Evolutionary conservation across 64 coral and sea anemone species (phyloP).

Genomic region (Montipora foliosa): DNA sequence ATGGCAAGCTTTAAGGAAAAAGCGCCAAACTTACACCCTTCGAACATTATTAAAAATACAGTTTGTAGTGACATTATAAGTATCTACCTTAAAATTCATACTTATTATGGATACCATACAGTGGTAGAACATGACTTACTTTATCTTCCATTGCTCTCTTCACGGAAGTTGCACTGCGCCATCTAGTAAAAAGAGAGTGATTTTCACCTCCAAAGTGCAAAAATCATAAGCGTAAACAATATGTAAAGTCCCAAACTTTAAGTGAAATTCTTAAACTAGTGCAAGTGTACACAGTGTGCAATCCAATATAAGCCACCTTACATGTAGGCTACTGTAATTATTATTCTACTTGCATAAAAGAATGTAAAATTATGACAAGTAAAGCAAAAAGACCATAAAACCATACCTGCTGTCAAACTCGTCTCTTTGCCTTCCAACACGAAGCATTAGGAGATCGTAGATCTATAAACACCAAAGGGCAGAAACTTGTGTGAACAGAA

Average conservation of each 20-base stretch:
- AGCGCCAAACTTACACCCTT: not conserved
- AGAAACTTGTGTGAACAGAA: not conserved
- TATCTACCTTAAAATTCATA: too few relatives aligned
- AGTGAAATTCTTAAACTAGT: too few relatives aligned
- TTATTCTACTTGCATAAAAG: too few relatives aligned
- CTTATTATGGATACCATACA: not conserved
- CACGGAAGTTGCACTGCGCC: slow-evolving; percentile 79
- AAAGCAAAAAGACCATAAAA: not conserved
- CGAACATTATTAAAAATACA: too few relatives aligned
- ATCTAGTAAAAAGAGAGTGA: slow-evolving; percentile 20
- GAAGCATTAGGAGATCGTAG: slow-evolving; percentile 73
- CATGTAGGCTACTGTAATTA: too few relatives aligned
- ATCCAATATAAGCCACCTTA: too few relatives aligned
- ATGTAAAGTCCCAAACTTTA: too few relatives aligned
- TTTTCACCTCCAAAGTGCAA: not conserved
- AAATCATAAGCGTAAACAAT: too few relatives aligned
- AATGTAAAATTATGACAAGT: not conserved
- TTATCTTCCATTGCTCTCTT: slow-evolving; percentile 84
- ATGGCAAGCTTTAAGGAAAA: not conserved
- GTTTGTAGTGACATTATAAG: too few relatives aligned
- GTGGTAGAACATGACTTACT: slow-evolving; percentile 16
- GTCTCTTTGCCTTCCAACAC: slow-evolving; percentile 64
- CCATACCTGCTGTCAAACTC: slow-evolving; percentile 75
- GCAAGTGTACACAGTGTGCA: too few relatives aligned
- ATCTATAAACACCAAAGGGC: slow-evolving; percentile 32